phyloP scores from a whole-genome alignment of 2,797 vertebrate species.

The Malurus splendens region DNA sequence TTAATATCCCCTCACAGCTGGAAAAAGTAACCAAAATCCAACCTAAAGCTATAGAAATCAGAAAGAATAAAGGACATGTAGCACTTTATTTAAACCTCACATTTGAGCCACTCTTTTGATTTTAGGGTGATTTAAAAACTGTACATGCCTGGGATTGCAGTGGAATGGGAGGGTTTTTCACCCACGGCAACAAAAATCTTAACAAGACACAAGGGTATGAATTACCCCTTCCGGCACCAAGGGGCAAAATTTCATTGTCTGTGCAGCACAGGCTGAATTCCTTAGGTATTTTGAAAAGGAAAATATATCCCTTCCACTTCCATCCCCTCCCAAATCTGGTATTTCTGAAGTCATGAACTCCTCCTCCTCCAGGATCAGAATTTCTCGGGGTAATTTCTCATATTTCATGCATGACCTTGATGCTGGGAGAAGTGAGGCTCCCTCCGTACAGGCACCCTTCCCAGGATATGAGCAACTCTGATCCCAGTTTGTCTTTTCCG shows the following conservation, averaged over 20 bases:
- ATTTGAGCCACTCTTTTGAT: background rate
- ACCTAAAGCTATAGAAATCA: background rate
- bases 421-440: background rate
- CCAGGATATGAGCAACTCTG: background rate
- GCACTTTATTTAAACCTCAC: background rate
- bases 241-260: slow-evolving; percentile 16
- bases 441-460: background rate
- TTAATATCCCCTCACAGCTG: background rate
- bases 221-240: background rate
- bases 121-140: background rate
- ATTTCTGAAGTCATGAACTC: slow-evolving; percentile 63
- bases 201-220: background rate
- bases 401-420: slow-evolving; percentile 52
- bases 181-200: background rate
- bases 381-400: slow-evolving; percentile 50
- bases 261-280: background rate
- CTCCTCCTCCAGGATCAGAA: slow-evolving; percentile 45
- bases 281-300: slow-evolving; percentile 50
- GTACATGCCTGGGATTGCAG: background rate
- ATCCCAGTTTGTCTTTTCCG: background rate
- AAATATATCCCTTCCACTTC: slow-evolving; percentile 31
- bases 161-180: background rate
- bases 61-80: background rate
- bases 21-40: background rate
- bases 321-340: slow-evolving; percentile 56